phyloP scores from a whole-genome alignment of 2,113 vertebrate species.

The Numenius arquata region DNA sequence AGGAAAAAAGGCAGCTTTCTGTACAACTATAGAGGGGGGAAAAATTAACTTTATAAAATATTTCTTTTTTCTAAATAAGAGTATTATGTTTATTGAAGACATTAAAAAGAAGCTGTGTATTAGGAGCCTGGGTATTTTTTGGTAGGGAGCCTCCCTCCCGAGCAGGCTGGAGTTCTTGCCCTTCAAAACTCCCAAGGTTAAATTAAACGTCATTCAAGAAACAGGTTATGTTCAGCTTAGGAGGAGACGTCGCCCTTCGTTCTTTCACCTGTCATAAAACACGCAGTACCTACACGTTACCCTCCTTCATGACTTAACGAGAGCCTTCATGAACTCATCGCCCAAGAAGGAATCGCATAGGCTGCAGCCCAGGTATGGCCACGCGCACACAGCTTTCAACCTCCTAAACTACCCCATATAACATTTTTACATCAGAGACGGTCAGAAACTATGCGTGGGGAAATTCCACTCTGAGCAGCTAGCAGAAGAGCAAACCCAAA shows the following conservation, averaged over 20 bases:
- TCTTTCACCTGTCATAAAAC: neutral
- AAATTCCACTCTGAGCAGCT: neutral
- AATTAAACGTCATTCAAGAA: neutral
- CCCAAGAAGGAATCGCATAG: neutral
- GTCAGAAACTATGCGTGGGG: neutral
- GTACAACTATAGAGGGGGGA: neutral
- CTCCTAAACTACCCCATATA: neutral
- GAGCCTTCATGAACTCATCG: neutral
- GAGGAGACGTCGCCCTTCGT: neutral
- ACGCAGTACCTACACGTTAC: neutral
- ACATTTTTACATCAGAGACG: neutral
- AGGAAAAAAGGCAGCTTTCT: neutral
- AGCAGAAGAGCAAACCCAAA: neutral
- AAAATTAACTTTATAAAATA: neutral
- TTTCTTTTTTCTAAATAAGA: neutral
- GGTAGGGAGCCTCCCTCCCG: neutral
- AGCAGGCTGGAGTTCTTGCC: neutral
- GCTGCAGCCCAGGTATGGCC: neutral
- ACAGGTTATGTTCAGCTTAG: neutral
- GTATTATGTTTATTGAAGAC: neutral
- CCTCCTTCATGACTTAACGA: neutral
- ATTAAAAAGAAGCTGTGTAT: neutral
- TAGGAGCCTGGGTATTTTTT: neutral
- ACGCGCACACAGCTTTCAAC: neutral
- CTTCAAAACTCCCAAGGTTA: neutral